Evolutionary conservation across 2,113 vertebrate species (phyloP).

Genomic region (Craseonycteris thonglongyai): DNA sequence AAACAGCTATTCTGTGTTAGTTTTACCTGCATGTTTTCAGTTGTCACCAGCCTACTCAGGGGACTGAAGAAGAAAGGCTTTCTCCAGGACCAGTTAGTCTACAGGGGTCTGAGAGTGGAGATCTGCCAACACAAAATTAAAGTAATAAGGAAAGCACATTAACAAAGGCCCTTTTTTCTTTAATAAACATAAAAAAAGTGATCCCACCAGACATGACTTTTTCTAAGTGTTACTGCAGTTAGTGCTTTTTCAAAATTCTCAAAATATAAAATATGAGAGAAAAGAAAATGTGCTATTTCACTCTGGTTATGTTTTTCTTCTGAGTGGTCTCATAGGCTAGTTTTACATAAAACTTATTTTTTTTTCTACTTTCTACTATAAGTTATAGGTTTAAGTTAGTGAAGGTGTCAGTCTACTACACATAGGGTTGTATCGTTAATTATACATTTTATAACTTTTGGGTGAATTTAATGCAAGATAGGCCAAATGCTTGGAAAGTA

Average conservation of each 20-base stretch:
- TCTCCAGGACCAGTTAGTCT: constrained; percentile 29
- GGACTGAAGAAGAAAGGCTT: constrained; percentile 48
- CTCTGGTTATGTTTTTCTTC: constrained; percentile 4
- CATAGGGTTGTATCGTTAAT: background rate
- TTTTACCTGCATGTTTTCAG: constrained; percentile 45
- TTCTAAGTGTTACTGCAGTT: constrained; percentile 32
- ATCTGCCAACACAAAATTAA: constrained; percentile 64
- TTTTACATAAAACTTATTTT: background rate
- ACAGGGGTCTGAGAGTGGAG: constrained; percentile 17
- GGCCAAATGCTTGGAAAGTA: background rate
- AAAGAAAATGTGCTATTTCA: constrained; percentile 5
- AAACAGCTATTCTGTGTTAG: background rate
- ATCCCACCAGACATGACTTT: constrained; percentile 34
- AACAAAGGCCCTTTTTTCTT: constrained; percentile 62
- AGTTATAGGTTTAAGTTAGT: background rate
- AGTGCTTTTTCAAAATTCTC: constrained; percentile 20
- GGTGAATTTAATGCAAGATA: background rate
- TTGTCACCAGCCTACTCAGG: constrained; percentile 54
- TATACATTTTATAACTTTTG: constrained; percentile 36
- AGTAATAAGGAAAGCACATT: constrained; percentile 50
- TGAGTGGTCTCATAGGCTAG: background rate
- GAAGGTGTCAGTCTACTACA: background rate
- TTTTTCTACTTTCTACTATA: constrained; percentile 11
- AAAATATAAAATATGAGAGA: constrained; percentile 11
- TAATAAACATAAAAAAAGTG: constrained; percentile 46